A percentile compares a stretch with the other conserved stretches of the same genome.
phyloP scores from a whole-genome alignment of 2,113 vertebrate species.

The Nannospalax galili region DNA sequence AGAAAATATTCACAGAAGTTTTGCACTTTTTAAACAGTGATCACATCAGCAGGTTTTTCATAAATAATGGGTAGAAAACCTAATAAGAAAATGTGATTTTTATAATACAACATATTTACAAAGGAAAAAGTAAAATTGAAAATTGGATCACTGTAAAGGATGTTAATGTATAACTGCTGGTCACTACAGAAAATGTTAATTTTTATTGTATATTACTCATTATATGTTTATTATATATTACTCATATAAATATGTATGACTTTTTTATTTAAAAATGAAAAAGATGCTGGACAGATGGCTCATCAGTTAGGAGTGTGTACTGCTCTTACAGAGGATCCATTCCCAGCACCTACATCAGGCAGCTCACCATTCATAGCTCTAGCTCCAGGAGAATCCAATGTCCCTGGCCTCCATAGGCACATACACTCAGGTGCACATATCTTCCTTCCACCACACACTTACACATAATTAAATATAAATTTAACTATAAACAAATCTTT shows the following conservation, averaged over 20 bases:
- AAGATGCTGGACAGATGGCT: too few relatives aligned
- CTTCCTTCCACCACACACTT: too few relatives aligned
- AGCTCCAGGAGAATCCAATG: too few relatives aligned
- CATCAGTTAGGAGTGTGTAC: too few relatives aligned
- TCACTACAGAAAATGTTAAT: not conserved
- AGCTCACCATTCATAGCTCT: too few relatives aligned
- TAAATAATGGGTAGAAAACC: not conserved
- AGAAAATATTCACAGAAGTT: not conserved
- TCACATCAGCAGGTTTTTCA: not conserved
- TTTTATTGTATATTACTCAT: not conserved
- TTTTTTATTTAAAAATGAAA: slow-evolving; percentile 29
- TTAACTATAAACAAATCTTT: too few relatives aligned
- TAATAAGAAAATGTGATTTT: not conserved
- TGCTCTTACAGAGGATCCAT: too few relatives aligned
- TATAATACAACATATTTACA: not conserved
- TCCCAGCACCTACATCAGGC: too few relatives aligned
- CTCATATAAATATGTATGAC: not conserved
- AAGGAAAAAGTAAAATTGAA: not conserved
- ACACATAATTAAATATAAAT: too few relatives aligned
- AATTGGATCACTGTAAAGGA: not conserved
- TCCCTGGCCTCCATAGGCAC: too few relatives aligned
- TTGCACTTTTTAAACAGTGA: not conserved
- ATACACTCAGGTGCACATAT: too few relatives aligned
- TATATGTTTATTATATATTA: not conserved
- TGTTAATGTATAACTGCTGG: not conserved